A percentile compares a stretch with the other conserved stretches of the same genome.
Conservation (phyloP, 2,113 vertebrate genomes). For the Mastomys natalensis region DNA sequence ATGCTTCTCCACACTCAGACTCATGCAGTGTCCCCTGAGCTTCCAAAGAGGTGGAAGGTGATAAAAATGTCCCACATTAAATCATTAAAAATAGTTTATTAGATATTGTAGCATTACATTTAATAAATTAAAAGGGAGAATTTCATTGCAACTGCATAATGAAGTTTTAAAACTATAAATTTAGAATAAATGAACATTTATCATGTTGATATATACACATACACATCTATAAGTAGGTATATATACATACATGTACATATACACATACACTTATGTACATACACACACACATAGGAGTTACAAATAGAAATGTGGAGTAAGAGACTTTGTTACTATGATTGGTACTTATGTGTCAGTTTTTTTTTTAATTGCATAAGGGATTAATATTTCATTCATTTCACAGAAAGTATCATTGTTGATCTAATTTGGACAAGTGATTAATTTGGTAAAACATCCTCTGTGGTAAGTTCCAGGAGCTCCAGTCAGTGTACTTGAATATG, state of each 20-base stretch:
- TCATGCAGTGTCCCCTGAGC: neutral
- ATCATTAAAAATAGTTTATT: neutral
- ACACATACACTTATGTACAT: too few relatives aligned
- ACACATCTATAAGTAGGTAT: neutral
- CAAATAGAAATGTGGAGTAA: neutral
- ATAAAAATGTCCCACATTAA: neutral
- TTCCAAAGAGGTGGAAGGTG: neutral
- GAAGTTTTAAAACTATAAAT: neutral
- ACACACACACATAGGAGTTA: neutral
- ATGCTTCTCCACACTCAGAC: neutral
- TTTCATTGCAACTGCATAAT: neutral
- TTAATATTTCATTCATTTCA: neutral
- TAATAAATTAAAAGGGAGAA: neutral
- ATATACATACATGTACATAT: neutral
- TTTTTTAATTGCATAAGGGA: neutral
- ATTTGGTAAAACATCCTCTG: too few relatives aligned
- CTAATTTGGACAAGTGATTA: neutral
- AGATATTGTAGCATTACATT: neutral
- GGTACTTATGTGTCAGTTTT: neutral
- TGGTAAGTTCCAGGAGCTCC: neutral
- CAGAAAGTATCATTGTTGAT: neutral
- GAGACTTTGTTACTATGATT: neutral
- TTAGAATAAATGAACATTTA: neutral
- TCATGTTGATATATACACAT: neutral
- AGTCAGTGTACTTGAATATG: neutral